phyloP scores from a whole-genome alignment of 2,888 invertebrate species.

The Apotomis turbidana region DNA sequence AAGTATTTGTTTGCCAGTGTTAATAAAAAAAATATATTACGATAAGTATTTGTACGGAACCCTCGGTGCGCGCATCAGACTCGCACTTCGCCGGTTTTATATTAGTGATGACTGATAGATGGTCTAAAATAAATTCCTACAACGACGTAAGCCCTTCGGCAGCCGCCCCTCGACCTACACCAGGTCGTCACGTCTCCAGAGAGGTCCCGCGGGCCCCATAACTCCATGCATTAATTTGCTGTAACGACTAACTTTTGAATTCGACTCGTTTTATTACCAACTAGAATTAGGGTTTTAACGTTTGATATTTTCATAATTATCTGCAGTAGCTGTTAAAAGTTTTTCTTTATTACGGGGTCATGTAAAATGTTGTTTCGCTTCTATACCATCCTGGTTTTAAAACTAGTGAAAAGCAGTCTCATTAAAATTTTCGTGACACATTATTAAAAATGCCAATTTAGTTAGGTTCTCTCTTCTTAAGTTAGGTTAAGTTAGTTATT shows the following conservation, averaged over 20 bases:
- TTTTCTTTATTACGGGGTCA: constrained; percentile 13
- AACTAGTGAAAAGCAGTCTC: too few species aligned
- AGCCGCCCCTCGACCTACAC: constrained; percentile 11
- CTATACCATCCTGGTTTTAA: not conserved
- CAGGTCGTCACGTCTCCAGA: constrained; percentile 34
- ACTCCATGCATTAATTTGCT: constrained; percentile 41
- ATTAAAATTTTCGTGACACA: too few species aligned
- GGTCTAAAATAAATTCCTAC: not conserved
- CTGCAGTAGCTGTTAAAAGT: constrained; percentile 34
- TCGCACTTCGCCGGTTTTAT: too few species aligned
- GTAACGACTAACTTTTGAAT: constrained; percentile 41
- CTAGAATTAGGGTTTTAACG: constrained; percentile 40
- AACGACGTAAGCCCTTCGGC: not conserved
- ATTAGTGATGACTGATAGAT: too few species aligned
- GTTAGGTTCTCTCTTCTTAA: too few species aligned
- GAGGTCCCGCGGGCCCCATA: constrained; percentile 33
- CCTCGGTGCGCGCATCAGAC: too few species aligned
- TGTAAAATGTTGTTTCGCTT: not conserved
- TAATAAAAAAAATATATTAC: too few species aligned
- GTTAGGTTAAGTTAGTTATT: too few species aligned
- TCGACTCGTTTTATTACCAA: constrained; percentile 40
- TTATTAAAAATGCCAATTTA: too few species aligned
- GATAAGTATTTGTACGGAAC: too few species aligned
- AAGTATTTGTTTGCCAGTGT: too few species aligned
- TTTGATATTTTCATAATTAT: constrained; percentile 41